Evolutionary conservation across 2,888 invertebrate genomes (phyloP).

Genomic region (Trichacis sp.): DNA sequence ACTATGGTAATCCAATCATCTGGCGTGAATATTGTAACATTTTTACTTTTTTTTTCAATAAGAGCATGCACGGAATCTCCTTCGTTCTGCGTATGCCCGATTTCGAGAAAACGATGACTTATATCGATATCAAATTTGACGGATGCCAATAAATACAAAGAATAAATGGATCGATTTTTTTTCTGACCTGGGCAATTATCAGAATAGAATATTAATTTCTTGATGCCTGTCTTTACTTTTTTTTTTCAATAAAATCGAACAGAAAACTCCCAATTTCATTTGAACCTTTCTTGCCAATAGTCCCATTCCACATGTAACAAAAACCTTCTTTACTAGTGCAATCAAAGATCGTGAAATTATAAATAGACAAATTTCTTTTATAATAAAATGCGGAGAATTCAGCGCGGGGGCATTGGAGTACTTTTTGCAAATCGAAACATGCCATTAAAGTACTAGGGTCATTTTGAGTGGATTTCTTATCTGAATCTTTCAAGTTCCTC

Average conservation of each 20-base stretch:
- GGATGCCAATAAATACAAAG: conserved; percentile 42
- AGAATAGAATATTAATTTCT: conserved; percentile 50
- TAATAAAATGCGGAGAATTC: conserved; percentile 32
- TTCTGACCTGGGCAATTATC: conserved; percentile 52
- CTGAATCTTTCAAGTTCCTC: conserved; percentile 47
- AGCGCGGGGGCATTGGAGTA: conserved; percentile 12
- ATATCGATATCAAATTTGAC: conserved; percentile 43
- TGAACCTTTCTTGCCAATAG: conserved; percentile 42
- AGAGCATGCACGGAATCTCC: conserved; percentile 49
- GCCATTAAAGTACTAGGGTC: conserved; percentile 14
- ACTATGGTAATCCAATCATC: conserved; percentile 26
- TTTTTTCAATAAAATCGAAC: conserved; percentile 23
- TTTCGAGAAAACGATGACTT: conserved; percentile 47
- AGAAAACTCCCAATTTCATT: conserved; percentile 47
- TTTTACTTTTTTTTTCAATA: conserved; percentile 39
- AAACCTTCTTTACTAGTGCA: conserved; percentile 27
- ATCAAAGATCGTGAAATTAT: conserved; percentile 44
- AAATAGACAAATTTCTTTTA: conserved; percentile 30
- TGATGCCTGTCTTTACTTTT: conserved; percentile 29
- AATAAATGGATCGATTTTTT: conserved; percentile 48
- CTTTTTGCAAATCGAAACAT: conserved; percentile 24
- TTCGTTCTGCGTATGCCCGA: conserved; percentile 51
- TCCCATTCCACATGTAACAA: conserved; percentile 51
- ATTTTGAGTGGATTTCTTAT: conserved; percentile 32
- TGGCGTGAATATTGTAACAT: conserved; percentile 30